Evolutionary conservation across 2,888 invertebrate species (phyloP), one percentile per base, ranked within the genome.

Genomic region (Cataglyphis livida): DNA sequence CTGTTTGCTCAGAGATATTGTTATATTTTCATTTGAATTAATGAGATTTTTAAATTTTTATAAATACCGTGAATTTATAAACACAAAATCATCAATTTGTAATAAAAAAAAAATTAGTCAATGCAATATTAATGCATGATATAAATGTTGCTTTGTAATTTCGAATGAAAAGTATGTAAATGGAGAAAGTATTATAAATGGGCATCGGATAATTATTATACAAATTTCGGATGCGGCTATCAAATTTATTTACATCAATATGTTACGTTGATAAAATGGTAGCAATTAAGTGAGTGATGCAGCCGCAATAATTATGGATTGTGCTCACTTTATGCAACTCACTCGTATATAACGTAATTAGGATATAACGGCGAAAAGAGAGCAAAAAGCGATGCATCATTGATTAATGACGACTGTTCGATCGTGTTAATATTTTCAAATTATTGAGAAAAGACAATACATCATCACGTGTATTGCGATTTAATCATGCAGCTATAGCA

Each of bases 201-300:
- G 48, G 32, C 44, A 48, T 44, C 4, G 21, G 66, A 15, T 35
- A 25, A 28, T 76, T 68, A 68, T 57, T 68, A 57, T 15, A 70
- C 59, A 44, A 41, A 78, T 70, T 59, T 78, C 9, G 32, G 28
- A 71, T 59, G 25, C 35, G n/a, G 18, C 32, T 44, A 57, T 68
- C 68, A 79, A 79, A 48, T 79, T 79, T 59, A 59, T 59, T 59
- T 44, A 54, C 44, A 35, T 70, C 57, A 57, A 78, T 59, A 59
- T 35, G 32, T 70, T 70, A 35, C 44, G 78, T 7, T 7, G 18
- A 79, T 79, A 79, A 79, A 79, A 79, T 44, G 78, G 12, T 61
- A 59, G 59, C 59, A 79, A 79, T 79, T 79, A 79, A 79, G 70
- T 78, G 57, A 78, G 54, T 61, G 76, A 76, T 66, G 54, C n/a